A percentile compares a stretch with the other conserved stretches of the same genome.
Evolutionary conservation across 2,113 vertebrate genomes (phyloP).

Genomic region (Colinus virginianus): DNA sequence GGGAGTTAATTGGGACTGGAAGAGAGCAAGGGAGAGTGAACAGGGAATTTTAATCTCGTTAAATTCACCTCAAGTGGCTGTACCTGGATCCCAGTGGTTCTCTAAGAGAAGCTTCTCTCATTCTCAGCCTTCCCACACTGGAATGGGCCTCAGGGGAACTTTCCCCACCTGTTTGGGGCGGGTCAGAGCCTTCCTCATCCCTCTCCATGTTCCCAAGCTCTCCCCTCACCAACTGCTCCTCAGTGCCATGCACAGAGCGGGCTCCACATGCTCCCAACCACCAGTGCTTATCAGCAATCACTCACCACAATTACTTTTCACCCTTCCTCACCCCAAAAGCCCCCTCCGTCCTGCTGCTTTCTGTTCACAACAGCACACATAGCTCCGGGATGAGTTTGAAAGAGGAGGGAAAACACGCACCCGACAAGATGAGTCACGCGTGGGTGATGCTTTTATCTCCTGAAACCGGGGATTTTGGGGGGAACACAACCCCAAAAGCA

Average conservation of each 20-base stretch:
- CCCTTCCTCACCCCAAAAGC: background rate
- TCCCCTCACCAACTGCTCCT: background rate
- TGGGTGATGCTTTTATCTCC: background rate
- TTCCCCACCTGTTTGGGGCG: background rate
- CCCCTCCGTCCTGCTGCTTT: background rate
- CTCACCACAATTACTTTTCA: background rate
- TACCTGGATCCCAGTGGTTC: conserved; percentile 5
- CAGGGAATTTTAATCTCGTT: conserved; percentile 53
- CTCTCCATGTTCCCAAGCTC: background rate
- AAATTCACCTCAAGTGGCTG: conserved; percentile 12
- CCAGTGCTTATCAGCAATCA: background rate
- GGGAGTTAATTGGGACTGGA: background rate
- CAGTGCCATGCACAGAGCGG: background rate
- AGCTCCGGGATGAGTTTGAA: background rate
- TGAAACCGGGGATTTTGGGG: background rate
- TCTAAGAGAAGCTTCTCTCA: background rate
- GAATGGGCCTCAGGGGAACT: background rate
- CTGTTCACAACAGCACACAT: background rate
- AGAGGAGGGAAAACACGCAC: background rate
- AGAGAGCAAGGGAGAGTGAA: background rate
- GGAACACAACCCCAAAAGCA: background rate
- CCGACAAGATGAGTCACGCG: background rate
- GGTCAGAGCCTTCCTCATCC: background rate
- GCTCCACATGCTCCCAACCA: background rate
- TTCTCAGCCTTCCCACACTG: background rate